Evolutionary conservation across 2,888 invertebrate species (phyloP), one percentile per base, ranked within the genome.

Genomic region (Argyresthia albistria): DNA sequence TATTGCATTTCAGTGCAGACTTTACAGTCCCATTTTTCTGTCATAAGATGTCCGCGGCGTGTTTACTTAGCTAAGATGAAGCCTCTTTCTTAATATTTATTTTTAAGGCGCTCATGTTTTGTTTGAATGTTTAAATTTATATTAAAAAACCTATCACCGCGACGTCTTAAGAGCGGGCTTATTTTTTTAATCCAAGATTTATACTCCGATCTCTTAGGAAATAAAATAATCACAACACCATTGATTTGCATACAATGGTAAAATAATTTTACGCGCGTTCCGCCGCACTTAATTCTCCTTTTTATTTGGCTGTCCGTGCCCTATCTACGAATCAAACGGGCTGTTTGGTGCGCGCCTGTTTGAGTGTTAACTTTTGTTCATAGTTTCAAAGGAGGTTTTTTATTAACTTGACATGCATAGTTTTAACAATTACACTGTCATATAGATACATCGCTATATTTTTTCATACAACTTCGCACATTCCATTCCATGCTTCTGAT

Each of bases 201-300:
- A 87, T 86, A 81, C 75, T 76, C 77, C 69, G 71, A 70, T 68
- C 73, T 84, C 81, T 81, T 84, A 86, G 83, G 81, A 86, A 87
- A 87, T 87, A 87, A 87, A 87, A 87, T 87, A 86, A 87, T 87
- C 86, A 87, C 84, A 68, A 76, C 78, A 67, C 73, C 74, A 70
- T 75, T 64, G 76, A 87, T 87, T 87, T 87, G 87, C 87, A 87
- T 87, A 87, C 87, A 87, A 87, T 87, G 87, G 87, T 82, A 86
- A 87, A 86, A 87, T 87, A 87, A 87, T 87, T 87, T 87, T 87
- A 87, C 87, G 87, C 87, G 87, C 81, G 84, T 86, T 84, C 83
- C 81, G 80, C 78, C 79, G 82, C 80, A 83, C 73, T 87, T 84
- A 82, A 83, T 83, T 86, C 74, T 84, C 80, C 81, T 84, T 87